A percentile compares a stretch with the other conserved stretches of the same genome.
These are phyloP conservation scores for Leptopilina clavipes DNA, from an alignment of 1,140 invertebrate species.

Conservation along the genomic window DNA sequence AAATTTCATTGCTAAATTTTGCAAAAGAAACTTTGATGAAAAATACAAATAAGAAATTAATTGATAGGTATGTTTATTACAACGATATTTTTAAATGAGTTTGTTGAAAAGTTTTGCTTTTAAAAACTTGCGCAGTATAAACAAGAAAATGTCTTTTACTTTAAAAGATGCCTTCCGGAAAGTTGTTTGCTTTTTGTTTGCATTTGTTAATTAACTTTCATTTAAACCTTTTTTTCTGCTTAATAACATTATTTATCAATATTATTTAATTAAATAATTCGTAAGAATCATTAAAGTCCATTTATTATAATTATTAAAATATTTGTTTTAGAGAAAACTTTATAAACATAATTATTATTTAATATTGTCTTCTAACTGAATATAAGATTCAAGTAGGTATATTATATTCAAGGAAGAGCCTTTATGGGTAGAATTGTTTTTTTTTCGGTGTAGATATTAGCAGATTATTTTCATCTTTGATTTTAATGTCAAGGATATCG, in stretches of 20 bases:
- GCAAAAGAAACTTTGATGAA: background rate
- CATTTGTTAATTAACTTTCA: background rate
- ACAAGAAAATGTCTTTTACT: background rate
- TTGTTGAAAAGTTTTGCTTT: conserved; percentile 1
- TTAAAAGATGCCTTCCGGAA: background rate
- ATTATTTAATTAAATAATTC: no score
- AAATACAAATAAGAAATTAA: conserved; percentile 11
- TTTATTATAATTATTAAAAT: no score
- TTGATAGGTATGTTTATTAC: conserved; percentile 12
- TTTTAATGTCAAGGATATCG: background rate
- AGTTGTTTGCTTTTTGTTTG: conserved; percentile 3
- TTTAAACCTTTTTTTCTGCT: background rate
- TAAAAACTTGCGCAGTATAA: background rate
- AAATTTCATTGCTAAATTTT: background rate
- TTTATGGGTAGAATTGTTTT: no score
- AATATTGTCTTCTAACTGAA: no score
- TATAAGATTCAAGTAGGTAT: no score
- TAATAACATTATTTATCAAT: no score
- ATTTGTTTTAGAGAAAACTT: no score
- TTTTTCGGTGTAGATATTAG: no score
- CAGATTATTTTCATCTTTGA: no score
- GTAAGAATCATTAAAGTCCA: no score
- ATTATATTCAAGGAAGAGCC: no score
- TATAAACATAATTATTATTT: no score
- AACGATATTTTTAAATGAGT: conserved; percentile 12